Conservation (phyloP, 2,888 invertebrate species). For the Nysson spinosus region DNA sequence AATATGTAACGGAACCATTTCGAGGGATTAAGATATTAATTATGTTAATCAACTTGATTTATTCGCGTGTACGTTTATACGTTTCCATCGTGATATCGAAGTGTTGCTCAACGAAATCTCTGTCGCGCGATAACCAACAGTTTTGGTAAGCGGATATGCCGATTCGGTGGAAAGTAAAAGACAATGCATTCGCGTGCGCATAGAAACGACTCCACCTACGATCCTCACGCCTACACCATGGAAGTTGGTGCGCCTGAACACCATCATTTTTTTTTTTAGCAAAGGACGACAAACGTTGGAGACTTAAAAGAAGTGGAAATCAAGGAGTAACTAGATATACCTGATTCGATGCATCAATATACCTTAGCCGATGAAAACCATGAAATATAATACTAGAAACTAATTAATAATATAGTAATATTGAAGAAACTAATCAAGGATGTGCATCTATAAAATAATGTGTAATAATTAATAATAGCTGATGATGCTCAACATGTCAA, state of each 20-base stretch:
- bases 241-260: constrained; percentile 48
- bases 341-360: too few relatives aligned
- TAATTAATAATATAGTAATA: too few relatives aligned
- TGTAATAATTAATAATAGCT: too few relatives aligned
- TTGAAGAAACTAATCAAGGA: too few relatives aligned
- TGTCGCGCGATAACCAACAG: constrained; percentile 1
- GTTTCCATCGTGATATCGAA: not conserved
- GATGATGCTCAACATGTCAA: too few relatives aligned
- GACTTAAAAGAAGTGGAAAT: not conserved
- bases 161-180: constrained; percentile 48
- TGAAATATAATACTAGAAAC: too few relatives aligned
- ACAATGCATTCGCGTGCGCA: constrained; percentile 58
- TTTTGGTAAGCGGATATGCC: constrained; percentile 47
- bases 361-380: too few relatives aligned
- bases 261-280: constrained; percentile 38
- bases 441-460: too few relatives aligned
- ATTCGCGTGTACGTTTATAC: not conserved
- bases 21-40: too few relatives aligned
- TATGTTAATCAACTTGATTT: not conserved
- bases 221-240: constrained; percentile 53
- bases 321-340: too few relatives aligned
- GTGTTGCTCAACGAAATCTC: constrained; percentile 12
- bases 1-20: too few relatives aligned
- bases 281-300: constrained; percentile 32
- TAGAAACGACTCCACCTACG: constrained; percentile 58